A percentile compares a stretch with the other conserved stretches of the same genome.
Conservation (phyloP, 2,797 vertebrate species). For the Rhabdophis nuchalis region DNA sequence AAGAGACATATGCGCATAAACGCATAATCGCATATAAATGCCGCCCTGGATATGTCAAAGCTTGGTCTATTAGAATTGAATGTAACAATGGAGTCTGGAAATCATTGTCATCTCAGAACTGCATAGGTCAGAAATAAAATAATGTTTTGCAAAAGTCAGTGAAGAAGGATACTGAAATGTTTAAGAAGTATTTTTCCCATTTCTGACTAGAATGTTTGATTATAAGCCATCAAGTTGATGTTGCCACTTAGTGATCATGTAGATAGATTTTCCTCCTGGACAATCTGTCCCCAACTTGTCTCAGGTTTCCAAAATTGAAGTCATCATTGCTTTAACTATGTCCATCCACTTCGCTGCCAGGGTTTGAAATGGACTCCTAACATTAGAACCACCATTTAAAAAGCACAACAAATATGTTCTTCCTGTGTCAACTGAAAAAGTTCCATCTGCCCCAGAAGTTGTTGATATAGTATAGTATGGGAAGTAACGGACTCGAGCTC, state of each 20-base stretch:
- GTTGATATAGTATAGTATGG: no score
- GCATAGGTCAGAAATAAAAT: slow-evolving; percentile 64
- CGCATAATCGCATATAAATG: slow-evolving; percentile 52
- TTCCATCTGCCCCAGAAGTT: neutral
- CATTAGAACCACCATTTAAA: neutral
- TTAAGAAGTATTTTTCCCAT: neutral
- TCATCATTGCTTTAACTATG: neutral
- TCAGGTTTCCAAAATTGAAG: neutral
- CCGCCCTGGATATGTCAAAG: slow-evolving; percentile 67
- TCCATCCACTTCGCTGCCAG: neutral
- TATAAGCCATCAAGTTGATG: neutral
- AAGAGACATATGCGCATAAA: slow-evolving; percentile 42
- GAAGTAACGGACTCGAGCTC: no score
- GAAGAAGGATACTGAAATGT: neutral
- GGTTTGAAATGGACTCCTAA: neutral
- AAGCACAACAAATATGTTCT: neutral
- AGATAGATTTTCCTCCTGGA: neutral
- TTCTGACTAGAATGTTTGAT: neutral
- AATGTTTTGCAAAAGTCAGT: neutral
- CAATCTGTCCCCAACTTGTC: neutral
- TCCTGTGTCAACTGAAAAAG: neutral
- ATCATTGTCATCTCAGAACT: slow-evolving; percentile 31
- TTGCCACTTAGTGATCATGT: neutral
- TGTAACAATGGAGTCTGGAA: slow-evolving; percentile 62
- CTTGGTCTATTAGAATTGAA: slow-evolving; percentile 38